These are phyloP conservation scores for Psammodynastes pulverulentus DNA, from an alignment of 2,113 vertebrate species.

Conservation along the genomic window DNA sequence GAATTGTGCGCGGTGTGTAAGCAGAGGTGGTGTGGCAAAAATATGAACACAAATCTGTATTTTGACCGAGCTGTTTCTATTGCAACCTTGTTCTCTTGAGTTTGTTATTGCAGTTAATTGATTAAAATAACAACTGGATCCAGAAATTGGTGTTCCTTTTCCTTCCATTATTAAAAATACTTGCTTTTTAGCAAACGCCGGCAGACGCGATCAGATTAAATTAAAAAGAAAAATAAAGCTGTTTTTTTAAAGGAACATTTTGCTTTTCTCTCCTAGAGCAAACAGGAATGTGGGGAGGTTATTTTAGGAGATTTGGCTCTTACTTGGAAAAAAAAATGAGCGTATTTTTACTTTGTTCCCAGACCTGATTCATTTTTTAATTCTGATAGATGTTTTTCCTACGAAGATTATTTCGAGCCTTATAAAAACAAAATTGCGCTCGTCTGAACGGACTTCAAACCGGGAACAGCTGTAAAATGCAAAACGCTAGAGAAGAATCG, in stretches of 20 bases:
- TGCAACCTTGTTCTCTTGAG: not conserved
- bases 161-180: not conserved
- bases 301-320: not conserved
- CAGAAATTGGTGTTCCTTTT: not conserved
- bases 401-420: not conserved
- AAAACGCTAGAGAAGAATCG: not conserved
- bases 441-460: not conserved
- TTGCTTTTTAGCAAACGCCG: not conserved
- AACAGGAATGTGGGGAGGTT: not conserved
- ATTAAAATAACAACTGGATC: not conserved
- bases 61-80: not conserved
- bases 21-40: fast-evolving
- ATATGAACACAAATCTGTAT: not conserved
- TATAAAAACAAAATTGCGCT: not conserved
- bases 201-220: not conserved
- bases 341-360: not conserved
- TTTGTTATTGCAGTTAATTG: not conserved
- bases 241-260: not conserved
- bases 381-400: not conserved
- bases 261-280: not conserved
- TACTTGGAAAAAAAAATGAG: not conserved
- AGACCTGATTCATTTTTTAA: not conserved
- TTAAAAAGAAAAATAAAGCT: not conserved
- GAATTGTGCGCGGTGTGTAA: not conserved
- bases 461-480: not conserved